phyloP scores from a whole-genome alignment of 1,140 invertebrate genomes.

The Semibalanus balanoides region DNA sequence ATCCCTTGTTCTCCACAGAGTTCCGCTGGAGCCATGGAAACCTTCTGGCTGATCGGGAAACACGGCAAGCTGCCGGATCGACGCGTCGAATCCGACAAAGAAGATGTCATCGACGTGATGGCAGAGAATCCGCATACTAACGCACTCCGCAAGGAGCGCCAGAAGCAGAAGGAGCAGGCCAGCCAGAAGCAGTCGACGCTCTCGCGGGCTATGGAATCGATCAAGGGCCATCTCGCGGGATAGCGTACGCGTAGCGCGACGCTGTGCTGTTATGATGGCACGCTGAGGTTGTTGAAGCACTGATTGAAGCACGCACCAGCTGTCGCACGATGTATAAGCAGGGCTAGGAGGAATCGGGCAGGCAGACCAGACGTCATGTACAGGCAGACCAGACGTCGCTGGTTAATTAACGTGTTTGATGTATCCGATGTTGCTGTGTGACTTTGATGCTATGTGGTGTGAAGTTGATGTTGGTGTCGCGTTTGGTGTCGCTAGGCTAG shows the following conservation, averaged over 20 bases:
- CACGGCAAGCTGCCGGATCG: conserved; percentile 42
- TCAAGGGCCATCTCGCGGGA: conserved; percentile 14
- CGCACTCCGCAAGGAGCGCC: conserved; percentile 16
- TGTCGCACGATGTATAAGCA: too few species aligned
- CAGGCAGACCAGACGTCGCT: background rate
- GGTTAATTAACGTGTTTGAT: background rate
- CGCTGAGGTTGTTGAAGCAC: too few species aligned
- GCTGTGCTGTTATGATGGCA: too few species aligned
- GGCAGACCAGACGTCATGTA: background rate
- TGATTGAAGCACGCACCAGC: too few species aligned
- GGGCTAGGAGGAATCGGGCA: too few species aligned
- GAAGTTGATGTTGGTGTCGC: too few species aligned
- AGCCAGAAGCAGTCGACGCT: conserved; percentile 18
- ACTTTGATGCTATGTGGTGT: too few species aligned
- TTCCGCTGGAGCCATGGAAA: conserved; percentile 24
- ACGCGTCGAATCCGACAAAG: conserved; percentile 14
- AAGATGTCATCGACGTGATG: conserved; percentile 16
- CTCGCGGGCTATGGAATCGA: conserved; percentile 15
- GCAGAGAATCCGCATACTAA: conserved; percentile 16
- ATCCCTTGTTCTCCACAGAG: background rate
- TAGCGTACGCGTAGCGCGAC: background rate
- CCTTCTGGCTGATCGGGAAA: conserved; percentile 33
- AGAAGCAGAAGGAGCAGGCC: conserved; percentile 15
- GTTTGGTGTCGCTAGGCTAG: too few species aligned
- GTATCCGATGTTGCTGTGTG: background rate